Conservation (phyloP, 2,888 invertebrate genomes). For the Ceriagrion tenellum region DNA sequence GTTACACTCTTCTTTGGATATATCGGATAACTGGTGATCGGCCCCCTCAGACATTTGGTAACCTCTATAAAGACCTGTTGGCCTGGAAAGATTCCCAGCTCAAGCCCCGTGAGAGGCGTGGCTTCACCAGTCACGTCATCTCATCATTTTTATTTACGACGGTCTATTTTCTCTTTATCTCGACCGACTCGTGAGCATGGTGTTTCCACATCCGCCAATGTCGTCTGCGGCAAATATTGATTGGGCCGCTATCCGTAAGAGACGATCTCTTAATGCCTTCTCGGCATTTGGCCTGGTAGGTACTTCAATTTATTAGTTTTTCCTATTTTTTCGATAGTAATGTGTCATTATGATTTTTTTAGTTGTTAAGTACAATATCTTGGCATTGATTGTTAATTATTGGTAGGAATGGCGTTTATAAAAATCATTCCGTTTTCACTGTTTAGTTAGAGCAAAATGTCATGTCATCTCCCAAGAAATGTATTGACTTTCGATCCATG, state of each 20-base stretch:
- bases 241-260: not conserved
- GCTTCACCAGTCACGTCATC: not conserved
- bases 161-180: conserved; percentile 31
- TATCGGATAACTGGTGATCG: not conserved
- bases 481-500: too few species aligned
- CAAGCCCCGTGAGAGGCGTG: not conserved
- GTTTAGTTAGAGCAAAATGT: too few species aligned
- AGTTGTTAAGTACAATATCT: too few species aligned
- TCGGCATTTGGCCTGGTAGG: too few species aligned
- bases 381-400: too few species aligned
- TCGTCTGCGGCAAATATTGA: not conserved
- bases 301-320: too few species aligned
- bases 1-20: not conserved
- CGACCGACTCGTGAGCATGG: conserved; percentile 1
- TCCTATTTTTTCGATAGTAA: too few species aligned
- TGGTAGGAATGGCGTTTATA: too few species aligned
- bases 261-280: not conserved
- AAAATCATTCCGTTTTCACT: too few species aligned
- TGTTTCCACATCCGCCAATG: conserved; percentile 8
- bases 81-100: not conserved
- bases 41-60: not conserved
- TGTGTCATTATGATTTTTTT: too few species aligned
- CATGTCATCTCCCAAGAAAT: too few species aligned
- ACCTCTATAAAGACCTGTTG: not conserved
- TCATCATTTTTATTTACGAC: not conserved